Evolutionary conservation across 92 coral and sea anemone species (phyloP).

Genomic region (Phymanthus crucifer): DNA sequence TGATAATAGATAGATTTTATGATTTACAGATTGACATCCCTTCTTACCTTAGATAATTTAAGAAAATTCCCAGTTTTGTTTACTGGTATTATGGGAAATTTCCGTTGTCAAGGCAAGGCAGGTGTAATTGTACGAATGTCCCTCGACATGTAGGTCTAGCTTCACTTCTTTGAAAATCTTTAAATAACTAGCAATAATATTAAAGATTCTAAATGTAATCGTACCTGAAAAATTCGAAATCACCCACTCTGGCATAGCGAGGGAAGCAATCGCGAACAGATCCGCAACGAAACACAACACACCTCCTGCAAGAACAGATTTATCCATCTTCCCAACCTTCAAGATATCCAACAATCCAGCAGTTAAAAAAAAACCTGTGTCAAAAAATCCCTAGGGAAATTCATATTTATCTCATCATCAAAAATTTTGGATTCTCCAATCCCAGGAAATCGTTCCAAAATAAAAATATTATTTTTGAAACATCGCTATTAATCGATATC

Average conservation of each 20-base stretch:
- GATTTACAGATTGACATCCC: no score
- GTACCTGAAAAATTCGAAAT: conserved; percentile 86
- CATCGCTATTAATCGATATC: neutral
- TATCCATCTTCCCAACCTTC: no score
- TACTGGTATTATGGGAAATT: no score
- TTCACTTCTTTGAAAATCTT: no score
- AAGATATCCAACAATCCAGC: no score
- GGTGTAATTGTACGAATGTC: no score
- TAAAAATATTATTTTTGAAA: neutral
- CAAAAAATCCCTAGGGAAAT: neutral
- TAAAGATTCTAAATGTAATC: conserved; percentile 9
- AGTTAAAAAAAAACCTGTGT: neutral
- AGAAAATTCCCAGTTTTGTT: no score
- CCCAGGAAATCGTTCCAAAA: neutral
- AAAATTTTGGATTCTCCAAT: neutral
- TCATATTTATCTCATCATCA: neutral
- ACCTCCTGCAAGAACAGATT: conserved; percentile 79
- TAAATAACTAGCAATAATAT: neutral
- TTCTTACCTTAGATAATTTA: no score
- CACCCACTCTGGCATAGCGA: conserved; percentile 95
- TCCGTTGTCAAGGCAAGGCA: no score
- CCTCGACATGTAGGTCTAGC: no score
- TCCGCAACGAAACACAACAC: conserved; percentile 85
- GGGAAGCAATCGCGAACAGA: conserved; percentile 89
- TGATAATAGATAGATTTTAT: no score